Conservation (phyloP, 64 coral and sea anemone species). For the Orbicella faveolata region DNA sequence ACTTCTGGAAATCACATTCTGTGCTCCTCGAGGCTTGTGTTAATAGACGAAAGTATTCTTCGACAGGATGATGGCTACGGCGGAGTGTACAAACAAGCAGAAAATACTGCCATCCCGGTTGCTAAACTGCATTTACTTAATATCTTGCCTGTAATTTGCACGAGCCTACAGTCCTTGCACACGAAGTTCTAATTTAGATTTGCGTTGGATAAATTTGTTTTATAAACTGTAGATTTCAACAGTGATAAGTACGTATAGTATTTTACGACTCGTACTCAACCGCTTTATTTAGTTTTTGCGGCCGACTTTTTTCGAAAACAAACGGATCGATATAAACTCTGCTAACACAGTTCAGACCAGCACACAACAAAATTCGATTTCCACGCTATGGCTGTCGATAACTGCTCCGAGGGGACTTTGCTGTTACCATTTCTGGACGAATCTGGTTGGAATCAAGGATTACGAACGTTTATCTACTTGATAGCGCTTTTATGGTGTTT, state of each 20-base stretch:
- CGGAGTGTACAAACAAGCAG: background rate
- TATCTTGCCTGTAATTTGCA: background rate
- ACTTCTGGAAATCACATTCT: background rate
- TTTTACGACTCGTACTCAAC: background rate
- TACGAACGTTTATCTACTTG: constrained; percentile 79
- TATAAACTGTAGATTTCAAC: constrained; percentile 2
- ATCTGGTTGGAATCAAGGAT: constrained; percentile 73
- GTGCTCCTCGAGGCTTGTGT: background rate
- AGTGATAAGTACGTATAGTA: background rate
- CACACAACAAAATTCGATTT: background rate
- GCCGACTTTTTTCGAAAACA: background rate
- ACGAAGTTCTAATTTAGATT: constrained; percentile 7
- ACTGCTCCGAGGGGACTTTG: constrained; percentile 80
- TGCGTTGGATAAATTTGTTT: constrained; percentile 9
- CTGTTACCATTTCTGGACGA: constrained; percentile 86
- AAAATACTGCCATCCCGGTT: background rate
- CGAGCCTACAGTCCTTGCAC: background rate
- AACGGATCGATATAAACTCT: background rate
- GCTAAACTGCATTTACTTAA: background rate
- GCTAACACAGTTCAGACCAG: no score
- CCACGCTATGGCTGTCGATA: constrained; percentile 23
- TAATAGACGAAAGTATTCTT: background rate
- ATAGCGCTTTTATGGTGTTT: constrained; percentile 93
- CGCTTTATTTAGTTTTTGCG: background rate
- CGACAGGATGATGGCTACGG: background rate